These are phyloP conservation scores for Cyrtodaria siliqua DNA, from an alignment of 2,888 invertebrate species.

Conservation along the genomic window DNA sequence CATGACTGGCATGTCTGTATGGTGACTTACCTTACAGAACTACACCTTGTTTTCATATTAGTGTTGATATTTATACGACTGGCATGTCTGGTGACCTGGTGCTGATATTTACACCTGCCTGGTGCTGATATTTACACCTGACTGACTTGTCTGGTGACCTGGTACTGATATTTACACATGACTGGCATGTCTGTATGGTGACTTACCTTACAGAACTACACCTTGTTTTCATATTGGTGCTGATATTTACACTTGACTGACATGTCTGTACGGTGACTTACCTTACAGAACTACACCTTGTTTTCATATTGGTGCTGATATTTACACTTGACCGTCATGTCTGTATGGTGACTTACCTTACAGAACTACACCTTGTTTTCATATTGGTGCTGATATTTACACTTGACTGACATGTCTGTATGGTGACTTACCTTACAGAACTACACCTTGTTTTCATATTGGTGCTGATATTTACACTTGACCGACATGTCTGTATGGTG, in stretches of 20 bases:
- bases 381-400: conserved; percentile 91
- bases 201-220: conserved; percentile 85
- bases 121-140: conserved; percentile 10
- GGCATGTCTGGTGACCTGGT: conserved; percentile 89
- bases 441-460: conserved; percentile 89
- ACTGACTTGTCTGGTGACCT: conserved; percentile 4
- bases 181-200: neutral
- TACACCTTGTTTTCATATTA: neutral
- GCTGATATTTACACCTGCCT: conserved; percentile 88
- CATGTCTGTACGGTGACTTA: conserved; percentile 79
- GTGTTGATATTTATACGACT: conserved; percentile 60
- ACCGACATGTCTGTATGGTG: conserved; percentile 68
- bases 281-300: conserved; percentile 84
- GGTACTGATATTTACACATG: too few relatives aligned
- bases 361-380: conserved; percentile 88
- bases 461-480: conserved; percentile 90
- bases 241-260: conserved; percentile 88
- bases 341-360: conserved; percentile 83
- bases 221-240: conserved; percentile 90
- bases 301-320: conserved; percentile 92
- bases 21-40: neutral
- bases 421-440: conserved; percentile 84
- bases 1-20: too few relatives aligned
- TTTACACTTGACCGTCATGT: conserved; percentile 85
- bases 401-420: too few relatives aligned